These are phyloP conservation scores for Tubulanus polymorphus DNA, from an alignment of 2,888 invertebrate genomes.

Conservation along the genomic window DNA sequence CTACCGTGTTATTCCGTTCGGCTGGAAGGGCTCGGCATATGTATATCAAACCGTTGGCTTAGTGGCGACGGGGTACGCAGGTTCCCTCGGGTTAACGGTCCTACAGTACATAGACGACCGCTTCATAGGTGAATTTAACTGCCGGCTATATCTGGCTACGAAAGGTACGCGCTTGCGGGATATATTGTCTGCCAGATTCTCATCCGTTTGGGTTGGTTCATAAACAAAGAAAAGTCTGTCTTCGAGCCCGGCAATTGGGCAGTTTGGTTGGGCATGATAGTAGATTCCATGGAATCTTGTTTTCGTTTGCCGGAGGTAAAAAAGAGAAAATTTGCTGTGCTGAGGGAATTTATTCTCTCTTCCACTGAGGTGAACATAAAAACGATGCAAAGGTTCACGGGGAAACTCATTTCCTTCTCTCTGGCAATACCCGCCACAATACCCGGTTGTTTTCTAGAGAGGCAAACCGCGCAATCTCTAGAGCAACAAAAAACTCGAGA, in stretches of 20 bases:
- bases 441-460: constrained; percentile 14
- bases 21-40: constrained; percentile 12
- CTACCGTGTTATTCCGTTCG: constrained; percentile 16
- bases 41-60: constrained; percentile 10
- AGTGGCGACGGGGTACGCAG: constrained; percentile 5
- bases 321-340: constrained; percentile 9
- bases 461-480: constrained; percentile 13
- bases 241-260: too few species aligned
- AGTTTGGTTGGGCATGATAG: constrained; percentile 16
- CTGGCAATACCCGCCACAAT: constrained; percentile 13
- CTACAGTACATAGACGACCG: constrained; percentile 13
- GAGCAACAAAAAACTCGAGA: too few species aligned
- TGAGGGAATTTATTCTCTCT: constrained; percentile 14
- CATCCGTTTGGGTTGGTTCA: too few species aligned
- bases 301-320: constrained; percentile 8
- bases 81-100: background rate
- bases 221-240: too few species aligned
- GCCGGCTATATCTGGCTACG: too few species aligned
- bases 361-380: constrained; percentile 5
- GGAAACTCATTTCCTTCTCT: constrained; percentile 17
- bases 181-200: too few species aligned
- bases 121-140: background rate
- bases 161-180: too few species aligned
- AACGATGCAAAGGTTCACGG: constrained; percentile 16
- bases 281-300: constrained; percentile 5